These are phyloP conservation scores for Copidosoma floridanum DNA, from an alignment of 1,140 invertebrate species.

Conservation along the genomic window DNA sequence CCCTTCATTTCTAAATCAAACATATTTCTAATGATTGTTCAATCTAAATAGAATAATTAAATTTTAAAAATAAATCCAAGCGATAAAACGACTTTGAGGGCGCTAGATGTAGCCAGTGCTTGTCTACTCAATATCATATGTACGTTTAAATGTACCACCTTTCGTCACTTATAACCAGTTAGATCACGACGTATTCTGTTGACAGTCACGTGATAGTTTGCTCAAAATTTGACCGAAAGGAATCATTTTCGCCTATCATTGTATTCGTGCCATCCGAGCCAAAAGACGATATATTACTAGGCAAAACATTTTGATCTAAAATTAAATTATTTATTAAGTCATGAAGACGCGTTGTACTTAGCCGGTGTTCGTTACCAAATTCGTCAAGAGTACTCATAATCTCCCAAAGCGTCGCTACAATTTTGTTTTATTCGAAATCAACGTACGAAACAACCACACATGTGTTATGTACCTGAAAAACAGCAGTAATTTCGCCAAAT, in stretches of 20 bases:
- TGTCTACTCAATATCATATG: too few species aligned
- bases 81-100: too few species aligned
- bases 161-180: too few species aligned
- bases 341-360: background rate
- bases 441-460: conserved; percentile 25
- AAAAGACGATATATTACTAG: conserved; percentile 47
- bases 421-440: background rate
- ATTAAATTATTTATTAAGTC: background rate
- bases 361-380: background rate
- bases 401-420: background rate
- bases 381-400: background rate
- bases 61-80: too few species aligned
- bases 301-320: background rate
- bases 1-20: too few species aligned
- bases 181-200: too few species aligned
- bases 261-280: conserved; percentile 42
- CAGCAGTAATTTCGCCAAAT: conserved; percentile 16
- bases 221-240: conserved; percentile 33
- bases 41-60: too few species aligned
- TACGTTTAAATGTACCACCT: too few species aligned
- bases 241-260: conserved; percentile 46
- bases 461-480: background rate
- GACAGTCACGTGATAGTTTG: conserved; percentile 33
- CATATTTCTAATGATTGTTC: too few species aligned
- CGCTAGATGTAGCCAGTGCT: too few species aligned